Conservation (phyloP, 2,113 vertebrate genomes). For the Anseranas semipalmata region DNA sequence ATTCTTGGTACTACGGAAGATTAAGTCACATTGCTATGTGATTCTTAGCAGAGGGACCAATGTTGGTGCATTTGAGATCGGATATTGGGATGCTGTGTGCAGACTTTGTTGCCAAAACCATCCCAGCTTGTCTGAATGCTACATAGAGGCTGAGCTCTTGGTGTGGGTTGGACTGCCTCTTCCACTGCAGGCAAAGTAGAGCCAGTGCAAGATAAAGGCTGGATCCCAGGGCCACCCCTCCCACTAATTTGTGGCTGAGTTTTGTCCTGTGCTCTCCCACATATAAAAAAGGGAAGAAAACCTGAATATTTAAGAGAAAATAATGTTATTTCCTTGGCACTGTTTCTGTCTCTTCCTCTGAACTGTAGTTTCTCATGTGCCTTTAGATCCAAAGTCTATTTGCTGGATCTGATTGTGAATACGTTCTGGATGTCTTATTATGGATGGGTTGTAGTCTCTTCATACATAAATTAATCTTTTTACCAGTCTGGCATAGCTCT, state of each 20-base stretch:
- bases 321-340: neutral
- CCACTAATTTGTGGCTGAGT: neutral
- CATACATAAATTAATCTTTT: neutral
- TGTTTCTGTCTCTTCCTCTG: neutral
- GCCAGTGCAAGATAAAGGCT: neutral
- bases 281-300: neutral
- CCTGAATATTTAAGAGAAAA: neutral
- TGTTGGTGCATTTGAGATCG: neutral
- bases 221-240: neutral
- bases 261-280: neutral
- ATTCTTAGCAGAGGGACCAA: neutral
- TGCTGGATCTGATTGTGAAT: conserved; percentile 2
- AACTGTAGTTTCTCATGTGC: neutral
- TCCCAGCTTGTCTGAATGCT: neutral
- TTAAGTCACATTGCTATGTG: neutral
- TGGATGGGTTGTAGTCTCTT: neutral
- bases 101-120: neutral
- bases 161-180: neutral
- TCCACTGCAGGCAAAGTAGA: neutral
- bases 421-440: neutral
- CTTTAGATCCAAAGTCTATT: neutral
- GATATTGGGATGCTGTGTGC: neutral
- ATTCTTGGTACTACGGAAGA: neutral
- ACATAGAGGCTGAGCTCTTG: neutral
- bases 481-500: neutral